Evolutionary conservation across 2,113 vertebrate genomes (phyloP).

Genomic region (Spheniscus mendiculus): DNA sequence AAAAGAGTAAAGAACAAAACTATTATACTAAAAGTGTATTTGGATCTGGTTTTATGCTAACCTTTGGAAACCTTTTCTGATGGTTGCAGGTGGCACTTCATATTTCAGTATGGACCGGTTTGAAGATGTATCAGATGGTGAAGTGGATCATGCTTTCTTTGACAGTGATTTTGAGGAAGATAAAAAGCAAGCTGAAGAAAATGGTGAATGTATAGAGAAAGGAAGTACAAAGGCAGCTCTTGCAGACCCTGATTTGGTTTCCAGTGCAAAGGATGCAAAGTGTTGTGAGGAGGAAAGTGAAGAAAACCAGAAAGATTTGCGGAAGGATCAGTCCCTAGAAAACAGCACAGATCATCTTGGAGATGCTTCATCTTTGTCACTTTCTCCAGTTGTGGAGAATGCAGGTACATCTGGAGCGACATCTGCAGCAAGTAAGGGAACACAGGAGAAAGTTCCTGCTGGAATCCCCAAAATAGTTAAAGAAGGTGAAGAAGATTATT

Average conservation of each 20-base stretch:
- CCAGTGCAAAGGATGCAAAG: neutral
- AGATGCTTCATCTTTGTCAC: neutral
- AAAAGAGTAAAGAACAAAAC: neutral
- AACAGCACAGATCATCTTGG: neutral
- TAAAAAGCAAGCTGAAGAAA: constrained; percentile 60
- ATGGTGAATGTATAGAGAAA: neutral
- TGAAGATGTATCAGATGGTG: constrained; percentile 81
- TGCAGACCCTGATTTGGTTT: neutral
- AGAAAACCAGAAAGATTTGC: constrained; percentile 7
- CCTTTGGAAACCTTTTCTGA: constrained; percentile 14
- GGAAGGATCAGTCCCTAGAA: neutral
- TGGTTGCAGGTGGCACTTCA: neutral
- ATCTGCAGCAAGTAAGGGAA: constrained; percentile 19
- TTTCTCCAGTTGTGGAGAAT: constrained; percentile 11
- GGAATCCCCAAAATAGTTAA: constrained; percentile 70
- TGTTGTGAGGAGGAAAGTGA: constrained; percentile 38
- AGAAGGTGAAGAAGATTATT: constrained; percentile 75
- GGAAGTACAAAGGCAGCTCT: neutral
- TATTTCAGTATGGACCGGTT: constrained; percentile 79
- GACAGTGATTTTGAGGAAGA: constrained; percentile 88
- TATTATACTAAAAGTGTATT: neutral
- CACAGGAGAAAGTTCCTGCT: constrained; percentile 30
- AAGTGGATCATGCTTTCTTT: constrained; percentile 96
- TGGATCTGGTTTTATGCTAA: neutral
- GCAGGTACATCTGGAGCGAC: constrained; percentile 49